phyloP scores from a whole-genome alignment of 2,113 vertebrate species.

The Protobothrops flavoviridis region DNA sequence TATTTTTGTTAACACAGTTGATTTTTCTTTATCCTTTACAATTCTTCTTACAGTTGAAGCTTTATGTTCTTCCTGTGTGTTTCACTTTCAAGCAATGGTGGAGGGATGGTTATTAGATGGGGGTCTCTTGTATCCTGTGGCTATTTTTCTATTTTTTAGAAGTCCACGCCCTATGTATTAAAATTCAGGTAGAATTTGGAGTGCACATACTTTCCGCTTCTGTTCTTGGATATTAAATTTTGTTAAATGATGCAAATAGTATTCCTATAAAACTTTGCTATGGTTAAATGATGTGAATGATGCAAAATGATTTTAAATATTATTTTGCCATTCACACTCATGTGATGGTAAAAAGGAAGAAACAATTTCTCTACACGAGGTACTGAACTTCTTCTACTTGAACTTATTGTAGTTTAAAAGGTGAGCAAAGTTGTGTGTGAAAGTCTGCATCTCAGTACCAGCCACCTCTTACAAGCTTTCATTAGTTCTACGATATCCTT shows the following conservation, averaged over 20 bases:
- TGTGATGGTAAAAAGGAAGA: background rate
- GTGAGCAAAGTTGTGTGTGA: background rate
- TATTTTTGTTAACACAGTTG: constrained; percentile 14
- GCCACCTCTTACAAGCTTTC: background rate
- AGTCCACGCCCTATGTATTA: background rate
- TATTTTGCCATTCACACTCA: background rate
- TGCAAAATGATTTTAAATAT: background rate
- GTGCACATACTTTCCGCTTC: background rate
- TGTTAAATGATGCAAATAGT: background rate
- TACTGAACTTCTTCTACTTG: background rate
- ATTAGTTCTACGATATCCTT: background rate
- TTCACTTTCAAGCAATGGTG: background rate
- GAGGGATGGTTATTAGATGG: background rate
- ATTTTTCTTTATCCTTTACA: background rate
- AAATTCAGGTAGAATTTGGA: background rate
- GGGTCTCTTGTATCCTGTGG: accelerated
- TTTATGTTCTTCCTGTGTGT: background rate
- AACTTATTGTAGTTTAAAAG: background rate
- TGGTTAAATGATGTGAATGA: background rate
- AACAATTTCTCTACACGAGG: background rate
- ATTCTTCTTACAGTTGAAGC: background rate
- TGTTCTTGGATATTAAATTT: background rate
- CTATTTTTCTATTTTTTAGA: background rate
- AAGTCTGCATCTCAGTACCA: background rate
- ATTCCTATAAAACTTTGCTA: background rate